These are phyloP conservation scores for Bembecia ichneumoniformis DNA, from an alignment of 2,888 invertebrate species.

Conservation along the genomic window DNA sequence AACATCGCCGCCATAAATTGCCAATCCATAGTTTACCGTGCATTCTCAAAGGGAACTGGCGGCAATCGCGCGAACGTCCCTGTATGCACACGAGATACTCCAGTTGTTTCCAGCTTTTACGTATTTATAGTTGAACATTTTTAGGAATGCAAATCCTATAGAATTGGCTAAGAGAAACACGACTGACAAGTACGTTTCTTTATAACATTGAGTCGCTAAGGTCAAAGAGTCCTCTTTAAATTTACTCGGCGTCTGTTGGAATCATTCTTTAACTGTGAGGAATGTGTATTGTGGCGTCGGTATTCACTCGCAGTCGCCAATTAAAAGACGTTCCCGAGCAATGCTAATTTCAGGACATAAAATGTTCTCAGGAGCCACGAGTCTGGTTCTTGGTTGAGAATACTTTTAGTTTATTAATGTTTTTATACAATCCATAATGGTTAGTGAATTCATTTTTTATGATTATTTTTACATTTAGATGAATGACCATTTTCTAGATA, in stretches of 20 bases:
- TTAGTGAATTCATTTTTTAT: too few species aligned
- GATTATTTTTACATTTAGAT: too few species aligned
- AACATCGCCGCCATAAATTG: slow-evolving; percentile 61
- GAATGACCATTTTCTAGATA: too few species aligned
- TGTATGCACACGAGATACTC: neutral
- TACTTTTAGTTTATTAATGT: slow-evolving; percentile 35
- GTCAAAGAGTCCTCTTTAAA: neutral
- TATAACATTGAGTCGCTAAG: too few species aligned
- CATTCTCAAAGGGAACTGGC: slow-evolving; percentile 47
- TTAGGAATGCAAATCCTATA: neutral
- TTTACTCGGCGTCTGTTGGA: neutral
- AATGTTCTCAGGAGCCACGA: slow-evolving; percentile 24
- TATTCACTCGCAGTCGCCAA: slow-evolving; percentile 24
- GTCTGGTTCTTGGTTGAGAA: slow-evolving; percentile 32
- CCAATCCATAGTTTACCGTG: slow-evolving; percentile 63
- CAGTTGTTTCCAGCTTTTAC: neutral
- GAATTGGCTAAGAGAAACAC: neutral
- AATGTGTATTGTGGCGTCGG: neutral
- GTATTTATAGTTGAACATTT: neutral
- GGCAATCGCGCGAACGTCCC: slow-evolving; percentile 2
- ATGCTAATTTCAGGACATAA: slow-evolving; percentile 41
- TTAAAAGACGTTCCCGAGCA: slow-evolving; percentile 33
- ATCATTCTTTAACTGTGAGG: neutral
- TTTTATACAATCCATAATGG: slow-evolving; percentile 11
- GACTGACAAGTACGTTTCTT: too few species aligned